Conservation (phyloP, 1,140 invertebrate genomes). For the Drosophila tristis region DNA sequence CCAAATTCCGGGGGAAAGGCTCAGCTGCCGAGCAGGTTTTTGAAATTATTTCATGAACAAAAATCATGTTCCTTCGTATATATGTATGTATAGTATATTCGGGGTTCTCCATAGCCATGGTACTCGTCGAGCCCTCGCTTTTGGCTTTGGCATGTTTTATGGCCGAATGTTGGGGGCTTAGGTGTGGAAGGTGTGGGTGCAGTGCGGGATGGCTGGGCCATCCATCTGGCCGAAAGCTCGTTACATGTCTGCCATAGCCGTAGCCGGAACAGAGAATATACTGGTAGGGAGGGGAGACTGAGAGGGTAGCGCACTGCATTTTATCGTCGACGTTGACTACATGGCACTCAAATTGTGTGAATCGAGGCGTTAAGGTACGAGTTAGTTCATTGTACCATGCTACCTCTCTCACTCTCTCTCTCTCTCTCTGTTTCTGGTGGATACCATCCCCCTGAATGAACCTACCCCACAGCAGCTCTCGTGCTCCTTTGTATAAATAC, state of each 20-base stretch:
- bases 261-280: conserved; percentile 63
- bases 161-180: conserved; percentile 61
- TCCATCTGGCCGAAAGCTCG: conserved; percentile 77
- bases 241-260: conserved; percentile 69
- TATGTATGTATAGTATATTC: conserved; percentile 18
- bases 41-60: conserved; percentile 78
- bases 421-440: neutral
- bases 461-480: conserved; percentile 1
- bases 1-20: neutral
- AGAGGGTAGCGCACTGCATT: conserved; percentile 57
- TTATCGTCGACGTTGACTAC: conserved; percentile 71
- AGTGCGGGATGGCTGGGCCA: conserved; percentile 44
- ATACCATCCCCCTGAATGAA: no score
- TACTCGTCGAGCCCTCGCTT: conserved; percentile 6
- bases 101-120: neutral
- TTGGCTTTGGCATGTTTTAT: conserved; percentile 72
- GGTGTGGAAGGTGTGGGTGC: conserved; percentile 23
- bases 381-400: conserved; percentile 81
- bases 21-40: conserved; percentile 52
- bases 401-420: conserved; percentile 6
- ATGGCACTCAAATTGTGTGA: conserved; percentile 81
- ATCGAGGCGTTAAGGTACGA: conserved; percentile 82
- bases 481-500: conserved; percentile 71
- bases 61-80: conserved; percentile 65
- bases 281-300: conserved; percentile 4